Base-by-base conservation (phyloP, 2,888 invertebrate genomes). In the Gerris lacustris region DNA sequence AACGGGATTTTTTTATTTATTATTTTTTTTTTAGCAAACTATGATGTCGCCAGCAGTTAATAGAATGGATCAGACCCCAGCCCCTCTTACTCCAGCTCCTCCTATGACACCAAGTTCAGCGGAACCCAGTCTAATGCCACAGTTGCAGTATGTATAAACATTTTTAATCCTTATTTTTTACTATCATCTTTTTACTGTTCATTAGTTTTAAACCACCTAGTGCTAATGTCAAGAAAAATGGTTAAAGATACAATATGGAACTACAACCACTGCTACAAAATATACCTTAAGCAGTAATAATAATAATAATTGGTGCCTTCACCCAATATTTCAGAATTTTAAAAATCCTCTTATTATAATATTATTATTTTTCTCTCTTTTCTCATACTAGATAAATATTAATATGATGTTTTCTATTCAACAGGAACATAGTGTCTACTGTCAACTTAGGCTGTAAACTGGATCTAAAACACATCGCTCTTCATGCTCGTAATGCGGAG, bases 401-500 rank as follows among this genome's bases (percentile, higher is more conserved):
- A 4, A 55, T 55, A 55, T 55, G 71, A 62, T 44, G 7, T 64
- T 66, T 15, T n/a, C 44, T 44, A 68, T 18, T 70, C 84, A 84
- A 72, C 81, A 95, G 95, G 79, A 99, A 98, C 79, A 98, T 99
- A 78, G 98, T 99, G 0, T 96, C 97, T 67, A 99, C 98, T 6
- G 97, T 99, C 0, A 98, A 96, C 81, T 83, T 99, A 69, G 92
- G 90, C 77, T 96, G 96, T 80, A 94, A 94, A 82, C 82, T 98
- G 75, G 97, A 99, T 79, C 83, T 99, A 73, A 97, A 98, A 79
- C 94, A 93, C 82, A 99, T 99, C 77, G 97, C 98, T 0, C 83
- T 98, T 5, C 96, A 96, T 80, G 97, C 98, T 0, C 88, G 98
- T 80, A 99, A 99, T 83, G 98, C 98, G 2, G 98, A 99, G 81